phyloP scores from a whole-genome alignment of 1,140 invertebrate genomes.

The Helicoverpa armigera region DNA sequence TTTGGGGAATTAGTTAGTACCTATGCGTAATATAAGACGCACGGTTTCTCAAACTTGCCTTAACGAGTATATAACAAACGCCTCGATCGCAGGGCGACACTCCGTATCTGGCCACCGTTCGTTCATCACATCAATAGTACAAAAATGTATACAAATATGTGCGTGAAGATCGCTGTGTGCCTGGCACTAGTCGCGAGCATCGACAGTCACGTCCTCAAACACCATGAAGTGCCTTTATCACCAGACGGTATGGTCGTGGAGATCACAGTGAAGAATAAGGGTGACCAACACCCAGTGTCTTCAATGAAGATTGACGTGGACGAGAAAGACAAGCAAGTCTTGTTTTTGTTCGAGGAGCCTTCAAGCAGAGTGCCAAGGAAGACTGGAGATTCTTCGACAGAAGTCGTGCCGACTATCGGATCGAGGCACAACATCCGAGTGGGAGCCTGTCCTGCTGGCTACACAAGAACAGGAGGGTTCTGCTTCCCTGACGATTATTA shows the following conservation, averaged over 20 bases:
- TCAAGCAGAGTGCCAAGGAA: neutral
- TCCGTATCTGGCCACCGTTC: constrained; percentile 18
- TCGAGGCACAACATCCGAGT: neutral
- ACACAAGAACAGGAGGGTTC: neutral
- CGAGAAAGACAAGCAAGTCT: constrained; percentile 18
- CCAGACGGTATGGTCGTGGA: constrained; percentile 50
- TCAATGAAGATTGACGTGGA: constrained; percentile 36
- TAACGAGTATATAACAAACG: neutral
- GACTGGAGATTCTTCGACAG: neutral
- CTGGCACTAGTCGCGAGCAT: constrained; percentile 35
- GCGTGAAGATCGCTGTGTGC: constrained; percentile 47
- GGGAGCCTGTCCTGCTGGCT: neutral
- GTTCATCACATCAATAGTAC: constrained; percentile 46
- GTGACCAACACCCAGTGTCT: constrained; percentile 9
- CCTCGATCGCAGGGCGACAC: neutral
- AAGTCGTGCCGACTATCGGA: neutral
- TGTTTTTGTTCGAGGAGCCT: neutral
- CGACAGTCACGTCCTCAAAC: constrained; percentile 40
- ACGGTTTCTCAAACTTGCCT: no score
- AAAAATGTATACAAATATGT: constrained; percentile 51
- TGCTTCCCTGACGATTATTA: constrained; percentile 4
- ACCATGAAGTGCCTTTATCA: constrained; percentile 36
- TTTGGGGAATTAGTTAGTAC: neutral
- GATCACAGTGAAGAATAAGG: constrained; percentile 42
- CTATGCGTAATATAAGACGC: constrained; percentile 3